These are phyloP conservation scores for Percina caprodes DNA, from an alignment of 2,113 vertebrate species.

Conservation along the genomic window DNA sequence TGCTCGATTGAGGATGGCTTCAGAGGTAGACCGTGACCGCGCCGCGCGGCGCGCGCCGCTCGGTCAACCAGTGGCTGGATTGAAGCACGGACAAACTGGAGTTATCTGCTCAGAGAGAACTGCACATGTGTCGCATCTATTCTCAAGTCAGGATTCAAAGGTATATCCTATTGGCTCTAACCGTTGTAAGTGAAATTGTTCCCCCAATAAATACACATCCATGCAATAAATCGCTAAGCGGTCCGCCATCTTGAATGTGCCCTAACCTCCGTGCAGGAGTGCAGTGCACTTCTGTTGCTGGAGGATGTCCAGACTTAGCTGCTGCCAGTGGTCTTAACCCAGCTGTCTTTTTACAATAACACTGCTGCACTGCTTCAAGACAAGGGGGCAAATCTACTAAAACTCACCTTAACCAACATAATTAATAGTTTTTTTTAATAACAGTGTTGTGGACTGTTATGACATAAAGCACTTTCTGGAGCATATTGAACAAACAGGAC, in stretches of 20 bases:
- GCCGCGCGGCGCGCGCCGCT: conserved; percentile 58
- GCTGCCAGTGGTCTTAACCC: no score
- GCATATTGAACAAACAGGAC: background rate
- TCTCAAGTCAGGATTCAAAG: background rate
- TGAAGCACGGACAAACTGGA: background rate
- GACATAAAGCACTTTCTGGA: background rate
- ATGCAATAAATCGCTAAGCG: background rate
- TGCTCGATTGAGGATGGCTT: conserved; percentile 37
- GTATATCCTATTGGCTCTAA: fast-evolving
- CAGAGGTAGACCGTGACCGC: conserved; percentile 7
- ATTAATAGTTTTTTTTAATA: no score
- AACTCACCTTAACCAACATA: background rate
- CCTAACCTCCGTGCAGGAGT: background rate
- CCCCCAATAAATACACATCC: no score
- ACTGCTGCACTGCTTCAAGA: no score
- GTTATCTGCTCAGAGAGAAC: background rate
- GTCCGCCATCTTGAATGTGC: conserved; percentile 35
- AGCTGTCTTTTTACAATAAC: background rate
- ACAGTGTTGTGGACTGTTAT: background rate
- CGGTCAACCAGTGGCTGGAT: background rate
- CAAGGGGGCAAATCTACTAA: background rate
- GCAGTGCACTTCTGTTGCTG: background rate
- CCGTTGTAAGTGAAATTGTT: background rate
- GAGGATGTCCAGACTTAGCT: background rate
- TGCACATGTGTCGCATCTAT: fast-evolving